Evolutionary conservation across 1,140 invertebrate genomes (phyloP), one percentile per base, ranked within the genome.

Genomic region (Conopomorpha cramerella): DNA sequence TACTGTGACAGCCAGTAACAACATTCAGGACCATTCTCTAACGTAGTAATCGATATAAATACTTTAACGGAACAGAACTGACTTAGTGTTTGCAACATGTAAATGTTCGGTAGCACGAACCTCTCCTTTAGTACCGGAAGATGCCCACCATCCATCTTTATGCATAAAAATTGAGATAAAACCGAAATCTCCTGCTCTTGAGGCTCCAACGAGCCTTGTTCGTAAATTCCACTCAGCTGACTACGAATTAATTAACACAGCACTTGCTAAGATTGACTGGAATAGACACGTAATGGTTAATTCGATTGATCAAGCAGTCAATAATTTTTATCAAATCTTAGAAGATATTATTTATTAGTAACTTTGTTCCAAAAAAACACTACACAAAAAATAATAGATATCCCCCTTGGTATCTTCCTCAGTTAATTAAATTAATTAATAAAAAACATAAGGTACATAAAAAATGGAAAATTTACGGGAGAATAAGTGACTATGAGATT

Each of bases 401-500:
- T 16, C 30, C 30, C 3, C 3, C 14, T 16, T 31, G 30, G 30
- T 31, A 13, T 3, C 11, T 16, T 2, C 15, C 2, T 31, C 17
- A 14, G 3, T 14, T 31, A 10, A 16, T 31, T 2, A 16, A 3
- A 13, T 31, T 31, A 10, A 31, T 31, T 13, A 31, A 31, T 8
- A 31, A 31, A 16, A 31, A 31, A 16, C 15, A 31, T 1, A 31
- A 3, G 14, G 11, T 31, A 16, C 30, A 31, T 16, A 31, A 31
- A 16, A 31, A 16, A 31, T 31, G 30, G 15, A 31, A 31, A 31
- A 31, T 31, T 16, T 31, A 31, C 11, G 14, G 14, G 2, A 31
- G 30, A 16, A 16, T 10, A 8, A 10, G 14, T 10, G 30, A 31
- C 8, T 31, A 31, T 16, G 11, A 31, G 10, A n/a, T 3, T 31